Conservation (phyloP, 2,797 vertebrate genomes). For the Tachyglossus aculeatus region DNA sequence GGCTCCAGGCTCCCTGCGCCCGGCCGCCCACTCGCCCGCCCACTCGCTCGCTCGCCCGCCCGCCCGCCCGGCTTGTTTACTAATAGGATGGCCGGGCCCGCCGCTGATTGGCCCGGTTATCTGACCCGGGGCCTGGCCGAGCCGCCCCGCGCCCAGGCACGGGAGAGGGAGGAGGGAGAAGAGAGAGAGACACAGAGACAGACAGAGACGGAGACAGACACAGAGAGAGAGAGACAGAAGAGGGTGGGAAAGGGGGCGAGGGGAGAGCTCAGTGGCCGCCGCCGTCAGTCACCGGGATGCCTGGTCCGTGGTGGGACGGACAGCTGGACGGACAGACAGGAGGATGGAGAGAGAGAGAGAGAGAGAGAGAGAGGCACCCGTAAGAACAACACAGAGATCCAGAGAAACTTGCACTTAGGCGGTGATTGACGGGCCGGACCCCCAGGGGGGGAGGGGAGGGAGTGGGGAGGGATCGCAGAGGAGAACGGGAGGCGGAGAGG, state of each 20-base stretch:
- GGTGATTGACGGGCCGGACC: slow-evolving; percentile 73
- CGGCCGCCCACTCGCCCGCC: slow-evolving; percentile 63
- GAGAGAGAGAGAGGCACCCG: too few species aligned
- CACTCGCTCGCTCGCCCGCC: slow-evolving; percentile 73
- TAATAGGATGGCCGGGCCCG: slow-evolving; percentile 97
- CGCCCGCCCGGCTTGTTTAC: slow-evolving; percentile 80
- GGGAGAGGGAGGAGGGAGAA: slow-evolving; percentile 20
- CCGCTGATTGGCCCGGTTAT: slow-evolving; percentile 98
- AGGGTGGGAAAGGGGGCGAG: slow-evolving; percentile 63
- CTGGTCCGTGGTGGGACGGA: slow-evolving; percentile 92
- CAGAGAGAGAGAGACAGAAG: background rate
- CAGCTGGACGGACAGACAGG: too few species aligned
- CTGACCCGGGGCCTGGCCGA: slow-evolving; percentile 95
- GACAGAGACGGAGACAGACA: background rate
- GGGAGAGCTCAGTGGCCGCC: slow-evolving; percentile 87
- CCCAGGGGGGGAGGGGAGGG: slow-evolving; percentile 43
- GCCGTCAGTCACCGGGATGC: slow-evolving; percentile 98
- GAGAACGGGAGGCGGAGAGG: background rate
- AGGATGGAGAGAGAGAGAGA: too few species aligned
- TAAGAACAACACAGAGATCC: too few species aligned
- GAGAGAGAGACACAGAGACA: slow-evolving; percentile 9
- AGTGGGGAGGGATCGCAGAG: background rate
- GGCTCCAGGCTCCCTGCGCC: background rate
- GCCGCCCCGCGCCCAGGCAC: slow-evolving; percentile 74
- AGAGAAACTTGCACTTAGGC: slow-evolving; percentile 44